Evolutionary conservation across 2,113 vertebrate genomes (phyloP).

Genomic region (Nannospalax galili): DNA sequence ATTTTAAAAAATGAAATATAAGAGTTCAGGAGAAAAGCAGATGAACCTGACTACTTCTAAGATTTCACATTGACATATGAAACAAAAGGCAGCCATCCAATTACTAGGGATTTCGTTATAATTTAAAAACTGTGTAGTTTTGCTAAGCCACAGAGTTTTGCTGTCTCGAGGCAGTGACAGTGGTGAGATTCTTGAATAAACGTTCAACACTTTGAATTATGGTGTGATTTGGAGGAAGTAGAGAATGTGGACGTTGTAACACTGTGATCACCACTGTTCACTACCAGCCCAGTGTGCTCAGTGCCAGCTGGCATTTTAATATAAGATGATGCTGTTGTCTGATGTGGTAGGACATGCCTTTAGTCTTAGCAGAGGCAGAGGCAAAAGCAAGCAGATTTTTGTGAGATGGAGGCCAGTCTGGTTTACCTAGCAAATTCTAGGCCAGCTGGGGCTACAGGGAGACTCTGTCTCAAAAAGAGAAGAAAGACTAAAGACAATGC

Average conservation of each 20-base stretch:
- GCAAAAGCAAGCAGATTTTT: too few relatives aligned
- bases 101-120: background rate
- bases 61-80: background rate
- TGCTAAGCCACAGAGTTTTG: background rate
- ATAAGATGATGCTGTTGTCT: too few relatives aligned
- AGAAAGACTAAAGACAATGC: too few relatives aligned
- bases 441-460: too few relatives aligned
- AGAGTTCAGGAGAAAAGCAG: background rate
- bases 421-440: too few relatives aligned
- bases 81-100: background rate
- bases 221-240: background rate
- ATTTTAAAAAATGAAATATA: background rate
- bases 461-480: too few relatives aligned
- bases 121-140: background rate
- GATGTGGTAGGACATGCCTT: too few relatives aligned
- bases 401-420: too few relatives aligned
- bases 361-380: too few relatives aligned
- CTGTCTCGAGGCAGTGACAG: too few relatives aligned
- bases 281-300: background rate
- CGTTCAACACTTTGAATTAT: background rate
- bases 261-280: background rate
- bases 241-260: background rate
- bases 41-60: background rate
- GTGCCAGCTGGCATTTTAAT: background rate
- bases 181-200: background rate